Conservation (phyloP, 2,797 vertebrate genomes). For the Gila robusta region DNA sequence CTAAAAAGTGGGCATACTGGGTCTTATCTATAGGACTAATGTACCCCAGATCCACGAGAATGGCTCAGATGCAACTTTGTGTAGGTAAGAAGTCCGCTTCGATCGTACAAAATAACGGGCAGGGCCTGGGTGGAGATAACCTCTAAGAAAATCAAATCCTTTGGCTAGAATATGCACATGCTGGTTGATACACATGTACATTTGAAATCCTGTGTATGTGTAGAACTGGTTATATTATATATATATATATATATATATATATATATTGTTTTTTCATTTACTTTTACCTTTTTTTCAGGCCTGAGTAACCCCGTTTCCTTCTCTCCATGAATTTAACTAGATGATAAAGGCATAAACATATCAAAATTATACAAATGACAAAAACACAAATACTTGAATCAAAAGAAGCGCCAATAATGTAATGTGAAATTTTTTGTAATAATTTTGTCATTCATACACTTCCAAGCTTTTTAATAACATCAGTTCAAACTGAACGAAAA, state of each 20-base stretch:
- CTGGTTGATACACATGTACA: slow-evolving; percentile 75
- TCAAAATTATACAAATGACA: slow-evolving; percentile 88
- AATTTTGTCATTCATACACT: slow-evolving; percentile 85
- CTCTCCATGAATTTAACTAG: slow-evolving; percentile 76
- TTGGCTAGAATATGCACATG: slow-evolving; percentile 82
- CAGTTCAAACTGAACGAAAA: slow-evolving; percentile 75
- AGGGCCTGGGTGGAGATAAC: slow-evolving; percentile 62
- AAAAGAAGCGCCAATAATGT: slow-evolving; percentile 93
- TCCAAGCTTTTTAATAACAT: slow-evolving; percentile 85
- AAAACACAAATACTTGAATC: slow-evolving; percentile 98
- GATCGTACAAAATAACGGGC: slow-evolving; percentile 64
- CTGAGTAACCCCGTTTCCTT: slow-evolving; percentile 63
- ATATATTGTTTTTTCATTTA: slow-evolving; percentile 36
- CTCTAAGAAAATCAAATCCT: slow-evolving; percentile 65
- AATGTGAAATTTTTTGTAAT: slow-evolving; percentile 93
- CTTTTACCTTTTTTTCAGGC: slow-evolving; percentile 42
- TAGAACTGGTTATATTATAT: slow-evolving; percentile 50
- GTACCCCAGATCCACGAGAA: slow-evolving; percentile 54
- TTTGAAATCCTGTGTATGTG: slow-evolving; percentile 67
- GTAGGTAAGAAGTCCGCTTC: slow-evolving; percentile 66
- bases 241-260: slow-evolving; percentile 44
- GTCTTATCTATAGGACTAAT: slow-evolving; percentile 39
- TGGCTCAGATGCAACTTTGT: slow-evolving; percentile 71
- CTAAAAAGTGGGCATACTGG: slow-evolving; percentile 63
- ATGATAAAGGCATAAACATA: slow-evolving; percentile 82